Evolutionary conservation across 1,140 invertebrate species (phyloP), one percentile per base, ranked within the genome.

Genomic region (Dreissena polymorpha): DNA sequence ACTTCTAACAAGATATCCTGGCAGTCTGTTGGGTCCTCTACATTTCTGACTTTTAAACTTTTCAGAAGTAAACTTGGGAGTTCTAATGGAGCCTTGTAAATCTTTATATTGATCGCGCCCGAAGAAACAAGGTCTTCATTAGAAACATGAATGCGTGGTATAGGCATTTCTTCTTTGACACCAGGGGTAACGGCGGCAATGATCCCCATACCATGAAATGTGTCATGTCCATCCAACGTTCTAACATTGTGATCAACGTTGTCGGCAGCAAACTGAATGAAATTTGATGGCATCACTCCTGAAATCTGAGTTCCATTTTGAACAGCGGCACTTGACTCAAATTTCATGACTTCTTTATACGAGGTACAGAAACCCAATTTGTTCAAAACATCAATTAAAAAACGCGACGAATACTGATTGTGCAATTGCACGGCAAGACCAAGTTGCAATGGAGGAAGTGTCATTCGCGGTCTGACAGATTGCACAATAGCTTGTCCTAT

Each of bases 131-230:
- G 39, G 39, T 39, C 39, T 39, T 39, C 39, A 39, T 39, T 39
- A 5, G 39, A 39, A 39, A 39, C 39, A 39, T 39, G 2, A 5
- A 39, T 39, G 2, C 39, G 39, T 39, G 39, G 39, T 39, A 39
- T 39, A 39, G 39, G 39, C 39, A 39, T 39, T 39, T 39, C 39
- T 39, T 39, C 39, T 39, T 39, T 39, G 39, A 39, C 39, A 39
- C 39, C 50, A 27, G 77, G 77, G 68, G 55, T 80, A n/a, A 87
- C 39, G 23, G 57, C 21, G 14, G 79, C 85, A 18, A 91, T 89
- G 18, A 90, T 87, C 0, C 88, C 88, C 89, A 91, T 89, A 0
- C 86, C 86, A 85, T 91, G 88, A 79, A 91, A 90, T 14, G 87
- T 89, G n/a, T 78, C 83, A 21, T 85, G 63, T 13, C 90, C 89